phyloP scores from a whole-genome alignment of 2,888 invertebrate genomes.

The Ethmia dodecea region DNA sequence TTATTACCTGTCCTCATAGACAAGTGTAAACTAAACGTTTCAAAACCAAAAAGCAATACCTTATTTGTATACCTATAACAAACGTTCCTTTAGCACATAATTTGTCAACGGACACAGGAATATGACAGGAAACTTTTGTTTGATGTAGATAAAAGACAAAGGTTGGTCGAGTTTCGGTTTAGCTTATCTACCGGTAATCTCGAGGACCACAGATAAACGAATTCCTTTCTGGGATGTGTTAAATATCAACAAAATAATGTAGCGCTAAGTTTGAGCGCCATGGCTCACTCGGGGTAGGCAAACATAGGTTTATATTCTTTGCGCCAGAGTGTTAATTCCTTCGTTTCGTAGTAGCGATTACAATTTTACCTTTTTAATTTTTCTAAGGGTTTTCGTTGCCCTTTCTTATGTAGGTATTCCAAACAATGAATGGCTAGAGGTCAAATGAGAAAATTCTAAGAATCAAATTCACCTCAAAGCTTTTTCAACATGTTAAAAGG shows the following conservation, averaged over 20 bases:
- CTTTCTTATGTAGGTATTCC: too few relatives aligned
- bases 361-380: too few relatives aligned
- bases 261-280: slow-evolving; percentile 26
- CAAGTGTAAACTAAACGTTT: slow-evolving; percentile 15
- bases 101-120: slow-evolving; percentile 32
- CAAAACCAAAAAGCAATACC: slow-evolving; percentile 30
- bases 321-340: slow-evolving; percentile 9
- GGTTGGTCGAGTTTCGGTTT: slow-evolving; percentile 51
- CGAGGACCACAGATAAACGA: slow-evolving; percentile 59
- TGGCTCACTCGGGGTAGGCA: slow-evolving; percentile 17
- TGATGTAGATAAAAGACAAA: slow-evolving; percentile 71
- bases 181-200: slow-evolving; percentile 59
- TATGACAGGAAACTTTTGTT: slow-evolving; percentile 69
- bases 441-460: too few relatives aligned
- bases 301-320: slow-evolving; percentile 9
- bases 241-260: slow-evolving; percentile 61
- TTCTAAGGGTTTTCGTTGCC: too few relatives aligned
- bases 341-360: slow-evolving; percentile 10
- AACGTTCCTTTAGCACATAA: slow-evolving; percentile 36
- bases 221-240: slow-evolving; percentile 64
- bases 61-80: slow-evolving; percentile 38
- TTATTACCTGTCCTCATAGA: too few relatives aligned
- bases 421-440: too few relatives aligned
- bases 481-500: too few relatives aligned
- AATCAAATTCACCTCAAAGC: too few relatives aligned